These are phyloP conservation scores for Empidonax traillii DNA, from an alignment of 2,113 vertebrate genomes.

Conservation along the genomic window DNA sequence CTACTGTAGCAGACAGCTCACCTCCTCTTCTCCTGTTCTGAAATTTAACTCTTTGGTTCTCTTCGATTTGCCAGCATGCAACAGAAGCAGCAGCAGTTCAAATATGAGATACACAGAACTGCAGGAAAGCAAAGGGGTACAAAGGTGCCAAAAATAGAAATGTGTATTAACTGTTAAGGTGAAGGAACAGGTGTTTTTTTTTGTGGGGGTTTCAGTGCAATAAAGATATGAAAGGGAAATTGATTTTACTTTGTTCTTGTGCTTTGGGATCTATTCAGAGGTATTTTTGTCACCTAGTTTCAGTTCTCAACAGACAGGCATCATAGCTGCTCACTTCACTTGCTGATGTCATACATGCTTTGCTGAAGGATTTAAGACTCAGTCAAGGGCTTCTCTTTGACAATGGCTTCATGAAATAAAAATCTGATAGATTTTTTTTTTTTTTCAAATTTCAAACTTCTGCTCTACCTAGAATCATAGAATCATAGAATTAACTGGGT, in stretches of 20 bases:
- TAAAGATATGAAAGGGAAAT: background rate
- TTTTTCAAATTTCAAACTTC: background rate
- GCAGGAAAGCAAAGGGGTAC: constrained; percentile 28
- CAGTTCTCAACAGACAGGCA: background rate
- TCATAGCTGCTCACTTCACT: constrained; percentile 17
- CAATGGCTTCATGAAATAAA: background rate
- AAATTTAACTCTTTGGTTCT: constrained; percentile 68
- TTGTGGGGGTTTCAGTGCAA: background rate
- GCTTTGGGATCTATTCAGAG: background rate
- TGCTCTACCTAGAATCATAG: background rate
- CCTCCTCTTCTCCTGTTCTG: constrained; percentile 64
- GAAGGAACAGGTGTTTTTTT: constrained; percentile 46
- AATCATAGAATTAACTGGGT: too few species aligned
- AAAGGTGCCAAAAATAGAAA: constrained; percentile 50
- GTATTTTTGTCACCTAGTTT: constrained; percentile 36
- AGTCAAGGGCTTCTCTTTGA: constrained; percentile 22
- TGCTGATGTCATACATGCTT: constrained; percentile 29
- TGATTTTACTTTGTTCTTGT: background rate
- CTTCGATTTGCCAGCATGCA: constrained; percentile 27
- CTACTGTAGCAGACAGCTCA: constrained; percentile 66
- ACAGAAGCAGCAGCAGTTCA: constrained; percentile 17
- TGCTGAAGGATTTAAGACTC: constrained; percentile 28
- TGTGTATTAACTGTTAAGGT: constrained; percentile 33
- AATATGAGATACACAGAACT: constrained; percentile 15
- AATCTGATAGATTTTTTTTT: background rate